phyloP scores from a whole-genome alignment of 2,888 invertebrate genomes.

The Calameuta pallipes region DNA sequence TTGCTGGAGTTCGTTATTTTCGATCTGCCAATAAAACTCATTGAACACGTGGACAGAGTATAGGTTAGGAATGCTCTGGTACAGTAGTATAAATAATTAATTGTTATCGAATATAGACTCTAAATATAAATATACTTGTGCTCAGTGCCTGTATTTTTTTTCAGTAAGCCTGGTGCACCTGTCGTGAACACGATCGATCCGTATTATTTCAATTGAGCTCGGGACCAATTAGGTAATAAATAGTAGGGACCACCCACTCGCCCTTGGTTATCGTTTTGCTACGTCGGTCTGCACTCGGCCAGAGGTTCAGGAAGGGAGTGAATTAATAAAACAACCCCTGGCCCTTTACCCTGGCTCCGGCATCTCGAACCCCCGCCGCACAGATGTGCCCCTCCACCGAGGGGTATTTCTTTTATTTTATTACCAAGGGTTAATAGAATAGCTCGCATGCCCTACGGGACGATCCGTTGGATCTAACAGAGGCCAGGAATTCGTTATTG shows the following conservation, averaged over 20 bases:
- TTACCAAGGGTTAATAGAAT: slow-evolving; percentile 54
- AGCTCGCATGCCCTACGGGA: slow-evolving; percentile 44
- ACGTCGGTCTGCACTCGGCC: slow-evolving; percentile 35
- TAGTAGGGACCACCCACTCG: slow-evolving; percentile 46
- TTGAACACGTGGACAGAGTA: too few species aligned
- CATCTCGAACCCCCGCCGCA: slow-evolving; percentile 37
- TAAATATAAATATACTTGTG: not conserved
- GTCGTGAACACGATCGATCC: slow-evolving; percentile 14
- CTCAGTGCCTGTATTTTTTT: not conserved
- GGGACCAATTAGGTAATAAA: slow-evolving; percentile 61
- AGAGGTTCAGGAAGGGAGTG: slow-evolving; percentile 53
- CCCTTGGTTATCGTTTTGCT: slow-evolving; percentile 25
- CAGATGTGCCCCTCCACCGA: slow-evolving; percentile 43
- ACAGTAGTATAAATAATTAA: too few species aligned
- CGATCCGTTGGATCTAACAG: not conserved
- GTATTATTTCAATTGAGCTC: slow-evolving; percentile 16
- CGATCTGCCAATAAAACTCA: too few species aligned
- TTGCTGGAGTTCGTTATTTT: too few species aligned
- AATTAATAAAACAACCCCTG: slow-evolving; percentile 63
- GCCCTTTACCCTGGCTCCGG: slow-evolving; percentile 23
- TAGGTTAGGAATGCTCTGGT: too few species aligned
- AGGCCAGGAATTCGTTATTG: not conserved
- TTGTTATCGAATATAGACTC: not conserved
- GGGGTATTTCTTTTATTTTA: slow-evolving; percentile 62
- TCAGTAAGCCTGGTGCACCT: slow-evolving; percentile 1